Evolutionary conservation across 2,888 invertebrate species (phyloP), one percentile per base, ranked within the genome.

Genomic region (Plagiodera versicolora): DNA sequence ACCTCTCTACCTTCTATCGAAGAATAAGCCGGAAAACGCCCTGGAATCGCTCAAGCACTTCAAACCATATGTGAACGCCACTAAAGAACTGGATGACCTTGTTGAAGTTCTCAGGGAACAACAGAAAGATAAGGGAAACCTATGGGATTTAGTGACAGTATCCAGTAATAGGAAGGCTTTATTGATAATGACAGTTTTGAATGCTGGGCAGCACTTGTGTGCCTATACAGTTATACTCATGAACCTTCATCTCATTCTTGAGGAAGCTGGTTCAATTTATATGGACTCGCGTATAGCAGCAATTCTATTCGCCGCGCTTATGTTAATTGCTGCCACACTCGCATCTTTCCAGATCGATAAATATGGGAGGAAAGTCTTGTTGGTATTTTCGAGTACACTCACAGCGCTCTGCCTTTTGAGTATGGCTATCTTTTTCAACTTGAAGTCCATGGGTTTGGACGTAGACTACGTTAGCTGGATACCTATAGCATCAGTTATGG

Each of bases 181-280:
- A 17, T 56, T 78, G 4, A 78, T 80, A 4, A 79, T 80, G 77
- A 71, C 75, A 0, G 75, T 79, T 2, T 62, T 81, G 44, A 80
- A 80, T 58, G 76, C 72, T 1, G 73, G 75, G 0, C 80, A 81
- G 67, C 80, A 80, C 66, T 77, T 80, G 58, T 76, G 77, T 39
- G 76, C 79, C 30, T 78, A 80, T 28, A 77, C 76, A 52, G 79
- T 80, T 1, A 78, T 81, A 53, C 58, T 80, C 14, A 80, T 81
- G 80, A 81, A 81, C 57, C 66, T 81, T 10, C 80, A 80, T 60
- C 67, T 73, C 8, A 80, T 81, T 60, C 60, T 81, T 11, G 66
- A 71, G 16, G 74, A 75, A 55, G 79, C 79, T 0, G 76, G 76
- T 9, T 75, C 76, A 1, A 73, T 75, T 35, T 74, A 80, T 50